phyloP scores from a whole-genome alignment of 2,113 vertebrate species.

The Sardina pilchardus region DNA sequence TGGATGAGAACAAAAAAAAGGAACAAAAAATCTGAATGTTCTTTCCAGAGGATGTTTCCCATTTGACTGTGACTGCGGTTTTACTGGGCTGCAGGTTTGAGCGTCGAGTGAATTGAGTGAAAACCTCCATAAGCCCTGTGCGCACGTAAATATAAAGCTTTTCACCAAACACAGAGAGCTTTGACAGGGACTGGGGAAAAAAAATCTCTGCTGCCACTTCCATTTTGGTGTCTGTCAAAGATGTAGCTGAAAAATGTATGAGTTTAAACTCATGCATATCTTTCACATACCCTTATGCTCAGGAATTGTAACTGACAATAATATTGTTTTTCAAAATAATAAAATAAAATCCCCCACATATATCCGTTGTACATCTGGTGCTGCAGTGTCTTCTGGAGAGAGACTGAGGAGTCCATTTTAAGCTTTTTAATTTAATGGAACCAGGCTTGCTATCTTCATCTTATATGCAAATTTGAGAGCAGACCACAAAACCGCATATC shows the following conservation, averaged over 20 bases:
- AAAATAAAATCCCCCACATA: neutral
- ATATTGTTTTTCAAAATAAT: neutral
- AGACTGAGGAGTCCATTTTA: neutral
- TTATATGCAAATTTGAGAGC: neutral
- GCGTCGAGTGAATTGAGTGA: neutral
- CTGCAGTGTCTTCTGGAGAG: neutral
- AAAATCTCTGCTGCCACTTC: neutral
- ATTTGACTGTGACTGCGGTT: neutral
- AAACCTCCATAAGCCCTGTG: neutral
- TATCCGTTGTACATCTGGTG: neutral
- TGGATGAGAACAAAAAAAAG: neutral
- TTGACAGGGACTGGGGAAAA: neutral
- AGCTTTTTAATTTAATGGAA: neutral
- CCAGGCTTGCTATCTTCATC: neutral
- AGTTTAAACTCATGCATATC: conserved; percentile 17
- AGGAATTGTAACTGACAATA: neutral
- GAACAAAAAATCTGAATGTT: neutral
- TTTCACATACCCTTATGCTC: neutral
- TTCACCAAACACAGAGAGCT: neutral
- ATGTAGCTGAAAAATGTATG: conserved; percentile 7
- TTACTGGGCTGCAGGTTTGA: neutral
- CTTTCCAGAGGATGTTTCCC: neutral
- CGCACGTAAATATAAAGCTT: neutral
- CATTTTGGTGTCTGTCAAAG: conserved; percentile 3
- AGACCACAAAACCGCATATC: neutral